A percentile compares a stretch with the other conserved stretches of the same genome.
Evolutionary conservation across 2,797 vertebrate species (phyloP).

Genomic region (Melanotaenia nigrans): DNA sequence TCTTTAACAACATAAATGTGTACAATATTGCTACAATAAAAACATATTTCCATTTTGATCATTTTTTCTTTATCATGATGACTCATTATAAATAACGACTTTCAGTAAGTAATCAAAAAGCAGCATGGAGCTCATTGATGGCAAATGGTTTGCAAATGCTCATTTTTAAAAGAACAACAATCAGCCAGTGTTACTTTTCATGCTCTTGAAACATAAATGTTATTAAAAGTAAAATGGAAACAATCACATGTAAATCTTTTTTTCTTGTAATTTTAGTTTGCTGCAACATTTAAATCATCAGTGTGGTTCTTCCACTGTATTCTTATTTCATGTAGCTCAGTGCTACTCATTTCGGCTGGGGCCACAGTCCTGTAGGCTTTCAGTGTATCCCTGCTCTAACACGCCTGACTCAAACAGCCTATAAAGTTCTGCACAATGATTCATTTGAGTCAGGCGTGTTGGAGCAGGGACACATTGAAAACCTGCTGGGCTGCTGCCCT

Average conservation of each 20-base stretch:
- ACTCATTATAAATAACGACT: slow-evolving; percentile 71
- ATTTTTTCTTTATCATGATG: slow-evolving; percentile 56
- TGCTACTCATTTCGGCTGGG: too few relatives aligned
- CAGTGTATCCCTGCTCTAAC: too few relatives aligned
- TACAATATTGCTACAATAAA: slow-evolving; percentile 51
- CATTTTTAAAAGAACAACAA: slow-evolving; percentile 42
- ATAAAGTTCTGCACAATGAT: too few relatives aligned
- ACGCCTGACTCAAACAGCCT: too few relatives aligned
- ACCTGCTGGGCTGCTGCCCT: too few relatives aligned
- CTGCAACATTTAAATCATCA: slow-evolving; percentile 25
- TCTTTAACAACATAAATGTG: slow-evolving; percentile 53
- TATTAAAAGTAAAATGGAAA: slow-evolving; percentile 46
- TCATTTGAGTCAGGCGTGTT: too few relatives aligned
- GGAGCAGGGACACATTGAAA: too few relatives aligned
- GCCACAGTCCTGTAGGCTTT: too few relatives aligned
- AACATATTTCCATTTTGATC: slow-evolving; percentile 60
- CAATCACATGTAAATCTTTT: slow-evolving; percentile 20
- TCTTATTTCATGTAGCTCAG: not conserved
- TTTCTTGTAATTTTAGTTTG: slow-evolving; percentile 26
- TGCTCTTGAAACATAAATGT: slow-evolving; percentile 38
- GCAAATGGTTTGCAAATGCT: slow-evolving; percentile 57
- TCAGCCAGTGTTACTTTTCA: slow-evolving; percentile 25
- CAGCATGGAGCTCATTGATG: slow-evolving; percentile 63
- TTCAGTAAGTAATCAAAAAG: slow-evolving; percentile 61
- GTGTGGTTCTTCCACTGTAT: not conserved